Evolutionary conservation across 2,888 invertebrate species (phyloP).

Genomic region (Chirona hameri): DNA sequence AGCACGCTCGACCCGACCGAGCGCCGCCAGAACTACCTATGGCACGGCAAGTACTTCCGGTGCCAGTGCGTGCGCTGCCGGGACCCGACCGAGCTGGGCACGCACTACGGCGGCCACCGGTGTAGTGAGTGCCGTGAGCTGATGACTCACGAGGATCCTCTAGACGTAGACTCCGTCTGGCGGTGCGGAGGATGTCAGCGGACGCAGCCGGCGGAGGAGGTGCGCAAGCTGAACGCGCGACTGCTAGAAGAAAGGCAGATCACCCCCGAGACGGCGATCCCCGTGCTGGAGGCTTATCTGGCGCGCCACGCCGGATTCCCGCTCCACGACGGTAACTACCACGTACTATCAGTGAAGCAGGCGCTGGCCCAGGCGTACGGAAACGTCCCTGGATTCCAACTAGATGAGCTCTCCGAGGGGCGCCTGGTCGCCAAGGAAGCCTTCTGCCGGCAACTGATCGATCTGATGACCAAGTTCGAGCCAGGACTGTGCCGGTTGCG

Average conservation of each 20-base stretch:
- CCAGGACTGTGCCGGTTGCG: conserved; percentile 26
- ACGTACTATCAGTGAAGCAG: background rate
- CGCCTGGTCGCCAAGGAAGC: background rate
- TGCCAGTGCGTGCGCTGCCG: background rate
- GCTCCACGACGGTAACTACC: conserved; percentile 13
- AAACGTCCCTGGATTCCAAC: background rate
- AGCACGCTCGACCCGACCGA: background rate
- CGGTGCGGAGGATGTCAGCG: background rate
- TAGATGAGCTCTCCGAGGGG: background rate
- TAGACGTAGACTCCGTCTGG: background rate
- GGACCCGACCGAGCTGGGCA: conserved; percentile 11
- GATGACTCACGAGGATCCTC: background rate
- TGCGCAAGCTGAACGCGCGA: background rate
- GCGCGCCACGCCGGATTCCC: background rate
- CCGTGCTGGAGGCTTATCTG: background rate
- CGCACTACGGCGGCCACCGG: conserved; percentile 22
- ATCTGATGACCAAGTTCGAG: background rate
- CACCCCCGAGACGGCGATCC: background rate
- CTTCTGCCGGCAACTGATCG: conserved; percentile 24
- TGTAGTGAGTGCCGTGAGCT: background rate
- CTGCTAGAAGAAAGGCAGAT: background rate
- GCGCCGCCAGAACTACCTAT: conserved; percentile 23
- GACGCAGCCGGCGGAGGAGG: background rate
- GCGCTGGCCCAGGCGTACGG: conserved; percentile 2
- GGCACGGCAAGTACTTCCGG: conserved; percentile 11